A percentile compares a stretch with the other conserved stretches of the same genome.
phyloP scores from a whole-genome alignment of 2,797 vertebrate species.

The Chaunax sp. region DNA sequence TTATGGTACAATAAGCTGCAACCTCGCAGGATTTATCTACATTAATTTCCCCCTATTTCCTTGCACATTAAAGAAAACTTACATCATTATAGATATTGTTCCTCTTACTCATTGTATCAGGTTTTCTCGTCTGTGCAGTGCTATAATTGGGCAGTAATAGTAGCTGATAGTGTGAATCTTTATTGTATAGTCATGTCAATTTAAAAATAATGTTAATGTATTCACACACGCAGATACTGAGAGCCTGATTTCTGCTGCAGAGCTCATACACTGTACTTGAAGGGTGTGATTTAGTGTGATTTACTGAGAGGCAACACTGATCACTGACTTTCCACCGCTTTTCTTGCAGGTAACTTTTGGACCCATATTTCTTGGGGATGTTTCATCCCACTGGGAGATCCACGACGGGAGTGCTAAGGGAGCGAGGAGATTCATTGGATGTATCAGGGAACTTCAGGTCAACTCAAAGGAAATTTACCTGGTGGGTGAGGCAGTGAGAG shows the following conservation, averaged over 20 bases:
- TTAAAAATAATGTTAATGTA: constrained; percentile 40
- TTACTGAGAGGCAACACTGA: constrained; percentile 43
- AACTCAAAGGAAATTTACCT: constrained; percentile 86
- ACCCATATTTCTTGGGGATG: constrained; percentile 86
- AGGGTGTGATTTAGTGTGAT: constrained; percentile 37
- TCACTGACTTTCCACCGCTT: constrained; percentile 36
- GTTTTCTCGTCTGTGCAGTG: constrained; percentile 16
- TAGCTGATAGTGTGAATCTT: constrained; percentile 37
- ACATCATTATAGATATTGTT: constrained; percentile 32
- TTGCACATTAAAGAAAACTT: constrained; percentile 46
- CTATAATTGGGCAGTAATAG: constrained; percentile 34
- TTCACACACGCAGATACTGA: constrained; percentile 9
- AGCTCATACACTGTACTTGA: background rate
- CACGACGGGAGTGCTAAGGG: constrained; percentile 60
- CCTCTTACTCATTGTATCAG: constrained; percentile 22
- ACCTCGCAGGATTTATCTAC: constrained; percentile 56
- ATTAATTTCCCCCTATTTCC: constrained; percentile 68
- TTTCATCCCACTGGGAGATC: constrained; percentile 79
- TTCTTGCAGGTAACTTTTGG: constrained; percentile 83
- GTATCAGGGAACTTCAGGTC: constrained; percentile 87
- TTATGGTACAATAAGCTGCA: constrained; percentile 55
- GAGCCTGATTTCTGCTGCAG: constrained; percentile 23
- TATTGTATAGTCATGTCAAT: constrained; percentile 35
- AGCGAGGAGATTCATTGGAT: constrained; percentile 84
- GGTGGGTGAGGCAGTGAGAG: constrained; percentile 80